phyloP scores from a whole-genome alignment of 2,797 vertebrate genomes.

The Bufotes viridis region DNA sequence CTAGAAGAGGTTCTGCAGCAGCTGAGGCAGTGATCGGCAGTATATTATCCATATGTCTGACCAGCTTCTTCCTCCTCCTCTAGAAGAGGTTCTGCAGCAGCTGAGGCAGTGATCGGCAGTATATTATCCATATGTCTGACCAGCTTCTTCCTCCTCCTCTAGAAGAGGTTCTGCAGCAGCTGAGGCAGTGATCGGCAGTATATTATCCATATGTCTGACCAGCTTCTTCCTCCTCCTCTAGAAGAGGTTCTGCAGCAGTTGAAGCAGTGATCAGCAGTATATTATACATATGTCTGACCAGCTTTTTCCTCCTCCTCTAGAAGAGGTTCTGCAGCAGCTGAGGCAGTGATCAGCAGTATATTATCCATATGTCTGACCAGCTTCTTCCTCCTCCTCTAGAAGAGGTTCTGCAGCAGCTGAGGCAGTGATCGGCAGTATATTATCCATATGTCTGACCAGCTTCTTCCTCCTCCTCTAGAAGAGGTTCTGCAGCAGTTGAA shows the following conservation, averaged over 20 bases:
- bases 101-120: neutral
- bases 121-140: too few species aligned
- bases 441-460: too few species aligned
- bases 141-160: neutral
- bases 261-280: too few species aligned
- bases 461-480: neutral
- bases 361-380: too few species aligned
- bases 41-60: too few species aligned
- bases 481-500: neutral
- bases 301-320: neutral
- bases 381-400: neutral
- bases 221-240: too few species aligned
- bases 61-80: too few species aligned
- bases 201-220: too few species aligned
- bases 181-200: too few species aligned
- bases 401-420: neutral
- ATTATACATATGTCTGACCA: too few species aligned
- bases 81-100: neutral
- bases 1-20: neutral
- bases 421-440: neutral
- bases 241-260: neutral
- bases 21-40: too few species aligned
- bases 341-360: too few species aligned
- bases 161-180: neutral
- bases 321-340: neutral